Percentiles rank a stretch among this genome's conserved stretches.
These are phyloP conservation scores for Leptopilina myrica DNA, from an alignment of 2,888 invertebrate species.

Conservation along the genomic window DNA sequence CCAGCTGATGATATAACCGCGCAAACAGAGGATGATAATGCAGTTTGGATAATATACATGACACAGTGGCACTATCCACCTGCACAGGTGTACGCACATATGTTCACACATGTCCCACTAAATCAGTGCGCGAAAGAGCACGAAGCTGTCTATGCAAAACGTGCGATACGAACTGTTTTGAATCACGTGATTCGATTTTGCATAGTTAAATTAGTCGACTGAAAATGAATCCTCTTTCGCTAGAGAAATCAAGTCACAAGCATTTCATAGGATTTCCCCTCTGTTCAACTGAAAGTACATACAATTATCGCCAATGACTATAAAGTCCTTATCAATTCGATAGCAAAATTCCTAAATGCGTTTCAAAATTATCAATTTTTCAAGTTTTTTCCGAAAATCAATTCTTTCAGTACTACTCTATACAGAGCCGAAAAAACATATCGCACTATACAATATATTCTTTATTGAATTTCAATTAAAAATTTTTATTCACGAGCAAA, in stretches of 20 bases:
- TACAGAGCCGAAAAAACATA: no score
- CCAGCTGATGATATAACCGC: slow-evolving; percentile 64
- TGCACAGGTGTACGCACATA: slow-evolving; percentile 50
- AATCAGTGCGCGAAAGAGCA: slow-evolving; percentile 9
- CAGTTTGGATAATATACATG: slow-evolving; percentile 70
- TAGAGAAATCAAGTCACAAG: neutral
- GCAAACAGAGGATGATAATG: slow-evolving; percentile 68
- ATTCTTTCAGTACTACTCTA: no score
- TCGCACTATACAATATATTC: no score
- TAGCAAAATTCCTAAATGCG: no score
- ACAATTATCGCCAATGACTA: no score
- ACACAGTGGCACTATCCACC: slow-evolving; percentile 48
- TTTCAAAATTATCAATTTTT: no score
- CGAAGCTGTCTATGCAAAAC: neutral
- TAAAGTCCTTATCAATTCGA: no score
- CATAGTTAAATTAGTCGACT: slow-evolving; percentile 4
- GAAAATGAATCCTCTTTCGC: slow-evolving; percentile 15
- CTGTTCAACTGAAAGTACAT: no score
- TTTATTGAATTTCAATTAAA: no score
- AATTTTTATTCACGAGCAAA: neutral
- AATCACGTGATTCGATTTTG: slow-evolving; percentile 16
- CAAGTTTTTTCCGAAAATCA: no score
- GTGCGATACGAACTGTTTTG: slow-evolving; percentile 8
- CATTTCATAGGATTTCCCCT: slow-evolving; percentile 30
- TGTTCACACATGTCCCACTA: slow-evolving; percentile 18